Evolutionary conservation across 2,797 vertebrate genomes (phyloP).

Genomic region (Artibeus jamaicensis): DNA sequence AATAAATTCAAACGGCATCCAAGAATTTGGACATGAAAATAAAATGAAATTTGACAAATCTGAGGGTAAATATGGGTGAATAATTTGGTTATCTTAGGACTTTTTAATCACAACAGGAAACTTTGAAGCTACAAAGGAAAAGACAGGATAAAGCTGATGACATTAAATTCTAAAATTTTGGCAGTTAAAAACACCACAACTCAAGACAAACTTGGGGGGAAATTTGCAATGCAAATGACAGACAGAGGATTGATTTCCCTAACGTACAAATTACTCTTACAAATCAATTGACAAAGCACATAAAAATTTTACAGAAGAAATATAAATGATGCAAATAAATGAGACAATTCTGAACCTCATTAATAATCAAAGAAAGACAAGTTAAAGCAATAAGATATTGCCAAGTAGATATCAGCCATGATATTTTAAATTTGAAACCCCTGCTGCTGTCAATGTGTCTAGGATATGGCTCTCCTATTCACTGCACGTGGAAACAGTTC

Average conservation of each 20-base stretch:
- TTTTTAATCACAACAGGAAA: slow-evolving; percentile 25
- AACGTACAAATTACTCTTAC: not conserved
- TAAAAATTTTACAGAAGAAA: slow-evolving; percentile 51
- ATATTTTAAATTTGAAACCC: not conserved
- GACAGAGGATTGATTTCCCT: not conserved
- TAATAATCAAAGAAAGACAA: slow-evolving; percentile 51
- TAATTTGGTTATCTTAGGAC: not conserved
- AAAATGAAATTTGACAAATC: not conserved
- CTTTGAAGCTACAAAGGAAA: not conserved
- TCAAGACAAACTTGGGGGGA: slow-evolving; percentile 9
- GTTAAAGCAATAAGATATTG: slow-evolving; percentile 41
- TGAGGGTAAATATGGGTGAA: not conserved
- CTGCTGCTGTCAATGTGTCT: not conserved
- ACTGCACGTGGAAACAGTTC: not conserved
- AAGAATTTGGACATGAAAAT: not conserved
- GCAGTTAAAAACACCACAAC: not conserved
- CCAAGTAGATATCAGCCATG: not conserved
- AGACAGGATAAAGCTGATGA: not conserved
- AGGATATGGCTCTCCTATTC: not conserved
- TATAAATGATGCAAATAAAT: slow-evolving; percentile 35
- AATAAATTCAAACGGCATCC: not conserved
- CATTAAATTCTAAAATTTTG: slow-evolving; percentile 27
- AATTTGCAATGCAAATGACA: not conserved
- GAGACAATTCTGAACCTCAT: slow-evolving; percentile 1
- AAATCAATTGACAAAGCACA: slow-evolving; percentile 14